phyloP scores from a whole-genome alignment of 1,140 invertebrate genomes.

The Trissolcus basalis region DNA sequence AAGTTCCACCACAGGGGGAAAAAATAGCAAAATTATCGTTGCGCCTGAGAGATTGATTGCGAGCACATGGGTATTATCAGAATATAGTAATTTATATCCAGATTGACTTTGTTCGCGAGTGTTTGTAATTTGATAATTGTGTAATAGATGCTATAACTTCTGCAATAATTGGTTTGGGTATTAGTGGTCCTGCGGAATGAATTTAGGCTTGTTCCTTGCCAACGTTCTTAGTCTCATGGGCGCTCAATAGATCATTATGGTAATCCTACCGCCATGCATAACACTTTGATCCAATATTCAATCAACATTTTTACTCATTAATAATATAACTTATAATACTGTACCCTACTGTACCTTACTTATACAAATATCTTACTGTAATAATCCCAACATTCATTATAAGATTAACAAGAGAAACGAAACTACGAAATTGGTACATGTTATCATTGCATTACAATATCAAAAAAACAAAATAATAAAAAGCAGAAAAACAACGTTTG shows the following conservation, averaged over 20 bases:
- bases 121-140: slow-evolving; percentile 41
- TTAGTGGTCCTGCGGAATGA: slow-evolving; percentile 31
- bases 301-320: slow-evolving; percentile 1
- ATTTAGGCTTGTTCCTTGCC: slow-evolving; percentile 32
- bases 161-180: slow-evolving; percentile 34
- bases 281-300: slow-evolving; percentile 29
- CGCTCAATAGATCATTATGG: slow-evolving; percentile 42
- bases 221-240: slow-evolving; percentile 29
- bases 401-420: too few species aligned
- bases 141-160: slow-evolving; percentile 30
- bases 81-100: background rate
- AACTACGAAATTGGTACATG: too few species aligned
- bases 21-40: background rate
- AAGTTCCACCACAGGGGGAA: background rate
- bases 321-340: slow-evolving; percentile 12
- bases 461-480: too few species aligned
- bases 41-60: background rate
- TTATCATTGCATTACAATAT: too few species aligned
- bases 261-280: slow-evolving; percentile 25
- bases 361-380: too few species aligned
- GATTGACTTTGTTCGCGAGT: slow-evolving; percentile 16
- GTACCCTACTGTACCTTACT: too few species aligned
- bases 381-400: too few species aligned
- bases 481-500: too few species aligned
- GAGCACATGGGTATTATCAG: background rate